Base-by-base conservation (phyloP, 2,113 vertebrate genomes). In the Numida meleagris region DNA sequence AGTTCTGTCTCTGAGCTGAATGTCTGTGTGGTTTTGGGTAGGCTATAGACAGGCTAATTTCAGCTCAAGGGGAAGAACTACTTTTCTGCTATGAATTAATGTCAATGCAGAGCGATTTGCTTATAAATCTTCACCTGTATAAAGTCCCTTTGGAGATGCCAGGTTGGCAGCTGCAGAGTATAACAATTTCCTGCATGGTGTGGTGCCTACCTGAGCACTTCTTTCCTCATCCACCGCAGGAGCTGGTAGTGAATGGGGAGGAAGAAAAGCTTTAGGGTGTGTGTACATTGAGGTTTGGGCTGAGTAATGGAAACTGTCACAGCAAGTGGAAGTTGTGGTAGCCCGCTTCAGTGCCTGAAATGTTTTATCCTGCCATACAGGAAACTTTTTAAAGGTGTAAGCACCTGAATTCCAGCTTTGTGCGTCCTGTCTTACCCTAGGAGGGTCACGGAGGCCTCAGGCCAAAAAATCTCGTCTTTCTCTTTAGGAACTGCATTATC, bases 111-210 rank as follows among this genome's bases (percentile, higher is more conserved):
- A 40, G 48, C 10, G 40, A 0, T 63, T 80, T 67, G n/a, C 17
- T 14, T 85, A 1, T 12, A 29, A 3, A 40, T 61, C 33, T 57
- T 65, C 13, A 15, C 51, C 15, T 72, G 1, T 51, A 34, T 57
- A 48, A 6, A 34, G 50, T 24, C 31, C 63, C 61, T 17, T 17
- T 4, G 34, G 29, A 66, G 70, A 25, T 76, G 58, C 62, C 29
- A 20, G 40, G 25, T 2, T 31, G 51, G 24, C n/a, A 83, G 23
- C 57, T 40, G 36, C 9, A 2, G 4, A 23, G 24, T 10, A 11
- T 7, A 3, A 24, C 42, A 38, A 5, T 62, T 6, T 18, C 1
- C 25, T 15, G 4, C 3, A 0, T 16, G 40, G 12, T 13, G 45
- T 29, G 27, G 20, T 53, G 53, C 48, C 25, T 75, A 1, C 3